These are phyloP conservation scores for Callyntrura sp. DNA, from an alignment of 2,888 invertebrate species.

Conservation along the genomic window DNA sequence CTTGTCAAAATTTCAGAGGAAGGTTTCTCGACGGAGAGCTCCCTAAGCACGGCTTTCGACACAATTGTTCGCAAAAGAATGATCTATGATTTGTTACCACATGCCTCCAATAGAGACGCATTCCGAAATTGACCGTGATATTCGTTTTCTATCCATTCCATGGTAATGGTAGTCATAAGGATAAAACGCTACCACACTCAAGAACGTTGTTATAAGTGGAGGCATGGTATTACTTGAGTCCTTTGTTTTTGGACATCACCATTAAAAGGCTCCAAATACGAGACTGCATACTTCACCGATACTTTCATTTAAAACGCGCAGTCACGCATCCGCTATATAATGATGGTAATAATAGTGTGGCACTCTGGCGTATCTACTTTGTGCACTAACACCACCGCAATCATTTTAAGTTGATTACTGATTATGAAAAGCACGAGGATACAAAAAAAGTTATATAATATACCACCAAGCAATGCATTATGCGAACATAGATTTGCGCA, in stretches of 20 bases:
- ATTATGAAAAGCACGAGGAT: conserved; percentile 34
- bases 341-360: conserved; percentile 14
- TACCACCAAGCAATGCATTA: background rate
- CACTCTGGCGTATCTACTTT: conserved; percentile 28
- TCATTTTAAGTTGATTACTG: conserved; percentile 51
- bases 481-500: background rate
- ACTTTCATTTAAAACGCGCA: conserved; percentile 70
- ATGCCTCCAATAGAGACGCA: conserved; percentile 58
- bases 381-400: conserved; percentile 30
- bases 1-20: background rate
- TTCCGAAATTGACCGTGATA: conserved; percentile 74
- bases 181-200: conserved; percentile 62
- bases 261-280: conserved; percentile 54
- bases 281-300: conserved; percentile 60
- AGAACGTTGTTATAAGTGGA: conserved; percentile 47
- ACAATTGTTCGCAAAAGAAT: conserved; percentile 66
- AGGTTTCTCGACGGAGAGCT: background rate
- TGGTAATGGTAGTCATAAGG: conserved; percentile 30
- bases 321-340: conserved; percentile 51
- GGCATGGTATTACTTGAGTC: conserved; percentile 73
- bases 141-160: conserved; percentile 67
- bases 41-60: conserved; percentile 47
- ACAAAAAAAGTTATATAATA: conserved; percentile 1
- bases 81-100: conserved; percentile 62
- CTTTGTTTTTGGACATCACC: conserved; percentile 66